Conservation (phyloP, 2,888 invertebrate species). For the Xylota sylvarum region DNA sequence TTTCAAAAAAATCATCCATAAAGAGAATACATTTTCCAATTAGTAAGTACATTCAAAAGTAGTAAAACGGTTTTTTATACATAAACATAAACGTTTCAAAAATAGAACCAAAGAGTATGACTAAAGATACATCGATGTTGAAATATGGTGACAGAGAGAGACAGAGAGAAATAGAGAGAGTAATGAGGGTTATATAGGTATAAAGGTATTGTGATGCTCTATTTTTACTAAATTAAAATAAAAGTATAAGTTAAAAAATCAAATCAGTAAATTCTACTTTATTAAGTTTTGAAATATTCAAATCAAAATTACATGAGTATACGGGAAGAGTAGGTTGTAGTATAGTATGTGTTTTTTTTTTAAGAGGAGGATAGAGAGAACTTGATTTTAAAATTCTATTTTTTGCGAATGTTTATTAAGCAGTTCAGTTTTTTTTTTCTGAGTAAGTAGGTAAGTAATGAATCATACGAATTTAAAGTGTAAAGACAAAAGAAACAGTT, state of each 20-base stretch:
- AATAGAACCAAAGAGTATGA: constrained; percentile 67
- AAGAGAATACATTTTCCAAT: constrained; percentile 37
- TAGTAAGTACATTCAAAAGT: constrained; percentile 8
- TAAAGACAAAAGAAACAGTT: constrained; percentile 70
- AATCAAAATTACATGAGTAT: constrained; percentile 40
- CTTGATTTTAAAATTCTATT: constrained; percentile 24
- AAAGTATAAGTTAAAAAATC: constrained; percentile 28
- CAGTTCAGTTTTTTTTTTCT: constrained; percentile 34
- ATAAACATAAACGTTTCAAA: constrained; percentile 65
- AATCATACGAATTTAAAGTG: constrained; percentile 58
- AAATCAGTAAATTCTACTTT: constrained; percentile 26
- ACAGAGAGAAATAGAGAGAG: constrained; percentile 56
- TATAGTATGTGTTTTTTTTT: constrained; percentile 29
- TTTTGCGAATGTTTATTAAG: constrained; percentile 56
- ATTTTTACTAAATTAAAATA: constrained; percentile 51
- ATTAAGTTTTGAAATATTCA: constrained; percentile 28
- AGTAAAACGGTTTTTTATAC: constrained; percentile 55
- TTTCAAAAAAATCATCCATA: constrained; percentile 15
- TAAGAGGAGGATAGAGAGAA: constrained; percentile 1
- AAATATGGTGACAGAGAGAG: constrained; percentile 70
- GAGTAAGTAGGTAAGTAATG: constrained; percentile 39
- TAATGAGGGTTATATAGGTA: constrained; percentile 68
- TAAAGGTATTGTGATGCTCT: constrained; percentile 66
- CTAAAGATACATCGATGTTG: constrained; percentile 72
- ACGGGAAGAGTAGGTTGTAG: constrained; percentile 36